Percentiles rank a stretch among this genome's conserved stretches.
These are phyloP conservation scores for Drosophila ogumai DNA, from an alignment of 1,140 invertebrate genomes.

Conservation along the genomic window DNA sequence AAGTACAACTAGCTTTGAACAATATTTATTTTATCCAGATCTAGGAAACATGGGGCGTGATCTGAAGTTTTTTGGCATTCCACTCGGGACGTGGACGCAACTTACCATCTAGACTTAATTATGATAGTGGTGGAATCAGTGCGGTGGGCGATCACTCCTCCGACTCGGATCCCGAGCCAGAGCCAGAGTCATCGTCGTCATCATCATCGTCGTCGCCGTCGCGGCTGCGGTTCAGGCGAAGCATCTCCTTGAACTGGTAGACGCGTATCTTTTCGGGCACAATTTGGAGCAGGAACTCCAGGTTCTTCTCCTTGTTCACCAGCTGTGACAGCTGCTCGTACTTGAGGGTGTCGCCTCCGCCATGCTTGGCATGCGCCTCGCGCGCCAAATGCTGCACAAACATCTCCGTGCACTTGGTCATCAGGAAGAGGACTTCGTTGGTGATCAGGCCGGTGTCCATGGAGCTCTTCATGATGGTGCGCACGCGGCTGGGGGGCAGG, in stretches of 20 bases:
- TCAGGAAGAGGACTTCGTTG: slow-evolving; percentile 77
- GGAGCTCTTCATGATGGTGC: slow-evolving; percentile 82
- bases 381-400: slow-evolving; percentile 78
- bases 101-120: slow-evolving; percentile 17
- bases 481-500: slow-evolving; percentile 73
- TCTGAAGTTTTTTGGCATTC: background rate
- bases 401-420: slow-evolving; percentile 77
- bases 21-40: background rate
- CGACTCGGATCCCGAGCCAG: slow-evolving; percentile 21
- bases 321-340: slow-evolving; percentile 76
- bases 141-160: slow-evolving; percentile 7
- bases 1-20: background rate
- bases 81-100: background rate
- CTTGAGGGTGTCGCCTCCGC: slow-evolving; percentile 53
- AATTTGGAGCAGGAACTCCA: slow-evolving; percentile 80
- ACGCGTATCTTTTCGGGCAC: slow-evolving; percentile 82
- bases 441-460: slow-evolving; percentile 77
- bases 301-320: slow-evolving; percentile 70
- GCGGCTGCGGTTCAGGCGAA: slow-evolving; percentile 58
- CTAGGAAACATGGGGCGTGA: background rate
- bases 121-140: slow-evolving; percentile 10
- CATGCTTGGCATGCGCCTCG: slow-evolving; percentile 53
- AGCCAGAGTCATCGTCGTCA: slow-evolving; percentile 17
- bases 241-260: slow-evolving; percentile 76
- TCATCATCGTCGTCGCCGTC: slow-evolving; percentile 37